A percentile compares a stretch with the other conserved stretches of the same genome.
phyloP scores from a whole-genome alignment of 1,140 invertebrate genomes.

The Diorhabda sublineata region DNA sequence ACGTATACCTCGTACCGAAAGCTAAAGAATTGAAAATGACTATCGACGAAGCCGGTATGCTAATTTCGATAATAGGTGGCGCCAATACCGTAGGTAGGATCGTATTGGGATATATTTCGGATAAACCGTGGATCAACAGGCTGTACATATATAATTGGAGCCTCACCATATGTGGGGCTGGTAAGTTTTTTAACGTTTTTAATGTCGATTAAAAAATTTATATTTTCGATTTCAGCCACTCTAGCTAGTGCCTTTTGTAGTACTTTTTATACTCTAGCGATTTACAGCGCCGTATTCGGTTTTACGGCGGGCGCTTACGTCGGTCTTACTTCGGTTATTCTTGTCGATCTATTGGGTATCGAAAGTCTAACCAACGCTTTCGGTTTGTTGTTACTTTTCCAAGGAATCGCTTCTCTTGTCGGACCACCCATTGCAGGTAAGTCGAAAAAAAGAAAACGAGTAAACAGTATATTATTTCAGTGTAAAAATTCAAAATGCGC shows the following conservation, averaged over 20 bases:
- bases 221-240: slow-evolving; percentile 62
- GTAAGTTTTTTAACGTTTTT: slow-evolving; percentile 51
- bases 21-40: slow-evolving; percentile 57
- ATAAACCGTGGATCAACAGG: slow-evolving; percentile 84
- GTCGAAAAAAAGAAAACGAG: background rate
- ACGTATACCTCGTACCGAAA: slow-evolving; percentile 74
- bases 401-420: slow-evolving; percentile 84
- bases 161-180: slow-evolving; percentile 76
- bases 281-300: slow-evolving; percentile 82
- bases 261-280: slow-evolving; percentile 63
- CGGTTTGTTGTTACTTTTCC: slow-evolving; percentile 85
- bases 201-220: background rate
- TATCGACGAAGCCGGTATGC: slow-evolving; percentile 56
- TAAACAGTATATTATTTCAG: slow-evolving; percentile 4
- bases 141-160: slow-evolving; percentile 84
- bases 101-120: slow-evolving; percentile 76
- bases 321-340: slow-evolving; percentile 84
- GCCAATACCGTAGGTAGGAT: slow-evolving; percentile 86
- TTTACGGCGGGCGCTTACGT: slow-evolving; percentile 90
- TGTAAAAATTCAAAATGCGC: slow-evolving; percentile 9
- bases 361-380: slow-evolving; percentile 90
- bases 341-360: slow-evolving; percentile 81
- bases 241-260: slow-evolving; percentile 68
- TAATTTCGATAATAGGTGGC: slow-evolving; percentile 77
- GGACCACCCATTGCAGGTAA: slow-evolving; percentile 86